phyloP scores from a whole-genome alignment of 2,113 vertebrate species.

The Lucifuga dentata region DNA sequence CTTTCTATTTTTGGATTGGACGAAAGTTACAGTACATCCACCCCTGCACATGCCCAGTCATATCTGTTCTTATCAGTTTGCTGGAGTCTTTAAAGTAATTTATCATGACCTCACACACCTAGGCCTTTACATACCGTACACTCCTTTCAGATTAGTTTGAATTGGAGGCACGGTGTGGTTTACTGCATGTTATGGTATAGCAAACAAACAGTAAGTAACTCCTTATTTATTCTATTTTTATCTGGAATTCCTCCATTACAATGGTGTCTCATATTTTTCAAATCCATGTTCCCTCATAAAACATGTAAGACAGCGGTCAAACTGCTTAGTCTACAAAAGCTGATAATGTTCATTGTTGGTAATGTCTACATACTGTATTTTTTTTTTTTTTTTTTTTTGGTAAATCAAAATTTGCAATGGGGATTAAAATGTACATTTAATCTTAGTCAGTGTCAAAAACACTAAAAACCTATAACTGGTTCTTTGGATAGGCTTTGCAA shows the following conservation, averaged over 20 bases:
- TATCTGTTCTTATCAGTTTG: conserved; percentile 33
- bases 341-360: too few relatives aligned
- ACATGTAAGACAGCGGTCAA: too few relatives aligned
- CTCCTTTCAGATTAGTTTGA: neutral
- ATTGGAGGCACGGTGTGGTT: conserved; percentile 7
- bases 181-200: neutral
- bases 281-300: too few relatives aligned
- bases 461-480: too few relatives aligned
- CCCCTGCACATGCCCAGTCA: conserved; percentile 41
- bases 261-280: too few relatives aligned
- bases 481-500: too few relatives aligned
- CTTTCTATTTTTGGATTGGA: conserved; percentile 69
- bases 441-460: too few relatives aligned
- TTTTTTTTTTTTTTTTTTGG: too few relatives aligned
- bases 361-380: too few relatives aligned
- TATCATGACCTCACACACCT: conserved; percentile 33
- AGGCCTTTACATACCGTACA: conserved; percentile 5
- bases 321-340: too few relatives aligned
- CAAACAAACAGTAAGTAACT: neutral
- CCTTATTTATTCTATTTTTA: neutral
- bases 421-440: too few relatives aligned
- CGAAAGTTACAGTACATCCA: conserved; percentile 38
- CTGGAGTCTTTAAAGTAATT: conserved; percentile 19
- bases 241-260: neutral
- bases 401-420: too few relatives aligned